A percentile compares a stretch with the other conserved stretches of the same genome.
phyloP scores from a whole-genome alignment of 2,113 vertebrate species.

The Siniperca chuatsi region DNA sequence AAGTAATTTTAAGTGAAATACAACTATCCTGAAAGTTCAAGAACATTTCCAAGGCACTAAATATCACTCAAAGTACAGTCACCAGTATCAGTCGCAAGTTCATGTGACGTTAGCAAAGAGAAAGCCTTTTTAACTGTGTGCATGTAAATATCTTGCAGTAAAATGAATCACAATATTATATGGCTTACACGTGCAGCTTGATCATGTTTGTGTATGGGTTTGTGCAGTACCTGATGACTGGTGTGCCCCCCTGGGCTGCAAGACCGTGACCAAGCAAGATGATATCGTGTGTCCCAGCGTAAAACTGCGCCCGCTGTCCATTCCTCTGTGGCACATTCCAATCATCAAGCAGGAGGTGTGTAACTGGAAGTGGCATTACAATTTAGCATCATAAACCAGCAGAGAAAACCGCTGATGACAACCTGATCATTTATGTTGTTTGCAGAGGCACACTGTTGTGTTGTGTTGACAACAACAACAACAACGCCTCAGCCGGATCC shows the following conservation, averaged over 20 bases:
- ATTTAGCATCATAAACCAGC: neutral
- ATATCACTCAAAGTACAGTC: neutral
- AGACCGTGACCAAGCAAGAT: conserved; percentile 26
- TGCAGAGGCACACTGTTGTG: neutral
- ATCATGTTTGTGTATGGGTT: neutral
- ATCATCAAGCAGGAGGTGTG: conserved; percentile 63
- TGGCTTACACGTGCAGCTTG: neutral
- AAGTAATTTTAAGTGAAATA: neutral
- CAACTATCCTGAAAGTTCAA: neutral
- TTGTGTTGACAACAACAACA: neutral
- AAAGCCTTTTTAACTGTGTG: neutral
- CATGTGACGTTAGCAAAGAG: neutral
- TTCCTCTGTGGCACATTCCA: conserved; percentile 61
- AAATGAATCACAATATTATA: neutral
- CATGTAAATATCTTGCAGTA: neutral
- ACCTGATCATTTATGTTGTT: neutral
- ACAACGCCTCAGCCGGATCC: neutral
- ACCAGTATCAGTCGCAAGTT: neutral
- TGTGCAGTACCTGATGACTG: conserved; percentile 75
- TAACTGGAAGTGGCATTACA: neutral
- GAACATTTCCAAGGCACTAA: neutral
- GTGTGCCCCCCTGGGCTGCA: conserved; percentile 70
- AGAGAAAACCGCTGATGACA: neutral
- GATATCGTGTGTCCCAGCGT: conserved; percentile 44
- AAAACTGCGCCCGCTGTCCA: conserved; percentile 55